A percentile compares a stretch with the other conserved stretches of the same genome.
These are phyloP conservation scores for Premnoplex brunnescens DNA, from an alignment of 2,797 vertebrate species.

Conservation along the genomic window DNA sequence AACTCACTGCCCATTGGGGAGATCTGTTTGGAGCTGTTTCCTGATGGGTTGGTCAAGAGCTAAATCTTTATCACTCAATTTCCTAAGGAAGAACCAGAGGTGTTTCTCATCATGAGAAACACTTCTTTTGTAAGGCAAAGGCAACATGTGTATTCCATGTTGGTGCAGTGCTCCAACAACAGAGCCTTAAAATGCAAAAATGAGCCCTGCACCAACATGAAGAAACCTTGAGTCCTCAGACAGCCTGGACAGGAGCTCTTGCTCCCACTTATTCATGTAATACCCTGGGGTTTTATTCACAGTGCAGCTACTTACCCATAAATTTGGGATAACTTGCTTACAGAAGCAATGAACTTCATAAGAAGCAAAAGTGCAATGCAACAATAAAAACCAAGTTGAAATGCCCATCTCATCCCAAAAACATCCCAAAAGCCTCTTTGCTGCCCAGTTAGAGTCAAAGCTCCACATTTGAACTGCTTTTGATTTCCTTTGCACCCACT, in stretches of 20 bases:
- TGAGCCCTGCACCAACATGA: not conserved
- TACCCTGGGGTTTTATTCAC: not conserved
- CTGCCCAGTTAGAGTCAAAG: not conserved
- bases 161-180: not conserved
- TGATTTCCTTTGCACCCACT: not conserved
- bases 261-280: not conserved
- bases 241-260: not conserved
- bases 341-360: not conserved
- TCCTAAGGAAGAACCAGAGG: not conserved
- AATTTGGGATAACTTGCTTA: not conserved
- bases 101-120: not conserved
- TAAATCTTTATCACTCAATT: not conserved
- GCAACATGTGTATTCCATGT: not conserved
- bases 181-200: not conserved
- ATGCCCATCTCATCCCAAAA: not conserved
- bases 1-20: not conserved
- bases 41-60: not conserved
- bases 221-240: not conserved
- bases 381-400: not conserved
- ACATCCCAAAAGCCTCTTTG: not conserved
- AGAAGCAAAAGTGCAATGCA: not conserved
- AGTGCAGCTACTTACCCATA: not conserved
- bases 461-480: not conserved
- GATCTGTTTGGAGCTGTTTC: not conserved
- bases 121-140: not conserved